These are phyloP conservation scores for Asteroscopus sphinx DNA, from an alignment of 2,888 invertebrate species.

Conservation along the genomic window DNA sequence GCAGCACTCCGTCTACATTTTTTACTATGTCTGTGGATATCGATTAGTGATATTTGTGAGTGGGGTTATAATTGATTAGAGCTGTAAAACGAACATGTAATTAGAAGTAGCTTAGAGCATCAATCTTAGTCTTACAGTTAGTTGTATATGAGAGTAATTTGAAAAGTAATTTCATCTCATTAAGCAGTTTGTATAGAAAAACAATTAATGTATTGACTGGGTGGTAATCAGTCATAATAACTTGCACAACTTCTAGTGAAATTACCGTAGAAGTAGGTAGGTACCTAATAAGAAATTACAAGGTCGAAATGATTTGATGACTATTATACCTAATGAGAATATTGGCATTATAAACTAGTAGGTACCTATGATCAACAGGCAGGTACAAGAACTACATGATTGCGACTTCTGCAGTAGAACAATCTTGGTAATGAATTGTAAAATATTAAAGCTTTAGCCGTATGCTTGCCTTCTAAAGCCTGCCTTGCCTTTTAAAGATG, in stretches of 20 bases:
- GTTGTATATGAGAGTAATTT: conserved; percentile 21
- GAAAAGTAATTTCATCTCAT: conserved; percentile 27
- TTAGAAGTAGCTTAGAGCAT: conserved; percentile 31
- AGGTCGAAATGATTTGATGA: conserved; percentile 28
- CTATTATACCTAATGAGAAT: conserved; percentile 12
- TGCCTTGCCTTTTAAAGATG: conserved; percentile 48
- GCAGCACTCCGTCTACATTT: too few species aligned
- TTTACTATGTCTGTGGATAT: not conserved
- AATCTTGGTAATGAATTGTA: conserved; percentile 62
- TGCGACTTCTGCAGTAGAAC: conserved; percentile 5
- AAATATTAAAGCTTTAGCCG: conserved; percentile 64
- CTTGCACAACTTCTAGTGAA: conserved; percentile 42
- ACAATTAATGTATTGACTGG: conserved; percentile 14
- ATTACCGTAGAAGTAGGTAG: conserved; percentile 34
- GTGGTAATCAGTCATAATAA: conserved; percentile 27
- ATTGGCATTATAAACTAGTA: conserved; percentile 5
- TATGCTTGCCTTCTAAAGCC: conserved; percentile 63
- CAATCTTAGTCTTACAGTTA: conserved; percentile 10
- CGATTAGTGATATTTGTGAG: conserved; percentile 44
- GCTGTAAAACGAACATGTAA: conserved; percentile 26
- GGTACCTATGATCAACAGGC: conserved; percentile 8
- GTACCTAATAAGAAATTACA: conserved; percentile 17
- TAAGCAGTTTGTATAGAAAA: conserved; percentile 32
- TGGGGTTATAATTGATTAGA: conserved; percentile 37
- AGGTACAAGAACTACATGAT: conserved; percentile 3